Conservation (phyloP, 23 tunicate species). For the Aplidium turbinatum region DNA sequence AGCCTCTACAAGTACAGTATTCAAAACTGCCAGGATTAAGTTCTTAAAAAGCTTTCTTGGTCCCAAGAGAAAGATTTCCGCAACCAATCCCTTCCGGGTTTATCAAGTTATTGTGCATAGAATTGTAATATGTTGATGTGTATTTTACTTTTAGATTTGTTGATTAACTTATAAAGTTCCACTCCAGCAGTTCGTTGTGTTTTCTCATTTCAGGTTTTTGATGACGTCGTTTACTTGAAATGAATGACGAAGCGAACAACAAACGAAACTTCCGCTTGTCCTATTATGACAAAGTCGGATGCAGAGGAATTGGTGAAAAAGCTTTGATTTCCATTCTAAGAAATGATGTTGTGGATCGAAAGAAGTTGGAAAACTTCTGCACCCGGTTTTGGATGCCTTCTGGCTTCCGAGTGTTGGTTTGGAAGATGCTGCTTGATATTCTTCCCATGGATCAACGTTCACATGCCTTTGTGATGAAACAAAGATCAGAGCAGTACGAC, state of each 20-base stretch:
- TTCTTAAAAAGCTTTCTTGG: too few relatives aligned
- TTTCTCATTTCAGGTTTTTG: too few relatives aligned
- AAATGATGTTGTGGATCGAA: constrained; percentile 55
- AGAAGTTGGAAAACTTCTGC: constrained; percentile 63
- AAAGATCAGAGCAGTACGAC: constrained; percentile 63
- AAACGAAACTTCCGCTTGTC: constrained; percentile 68
- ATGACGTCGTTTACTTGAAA: too few relatives aligned
- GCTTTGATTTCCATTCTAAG: constrained; percentile 60
- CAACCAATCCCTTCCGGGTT: too few relatives aligned
- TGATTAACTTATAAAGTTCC: too few relatives aligned
- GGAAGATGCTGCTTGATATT: constrained; percentile 74
- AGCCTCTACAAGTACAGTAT: too few relatives aligned
- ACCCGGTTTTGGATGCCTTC: constrained; percentile 54
- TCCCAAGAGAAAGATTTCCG: too few relatives aligned
- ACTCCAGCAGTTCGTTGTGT: too few relatives aligned
- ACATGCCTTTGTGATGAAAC: constrained; percentile 78
- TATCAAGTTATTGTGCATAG: too few relatives aligned
- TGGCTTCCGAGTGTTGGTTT: constrained; percentile 60
- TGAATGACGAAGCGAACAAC: constrained; percentile 30
- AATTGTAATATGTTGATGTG: too few relatives aligned
- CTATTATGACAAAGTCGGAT: constrained; percentile 69
- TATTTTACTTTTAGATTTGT: too few relatives aligned
- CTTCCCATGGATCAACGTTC: constrained; percentile 83
- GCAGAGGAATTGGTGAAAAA: constrained; percentile 60
- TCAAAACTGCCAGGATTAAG: too few relatives aligned